These are phyloP conservation scores for Pammene fasciana DNA, from an alignment of 2,888 invertebrate species.

Conservation along the genomic window DNA sequence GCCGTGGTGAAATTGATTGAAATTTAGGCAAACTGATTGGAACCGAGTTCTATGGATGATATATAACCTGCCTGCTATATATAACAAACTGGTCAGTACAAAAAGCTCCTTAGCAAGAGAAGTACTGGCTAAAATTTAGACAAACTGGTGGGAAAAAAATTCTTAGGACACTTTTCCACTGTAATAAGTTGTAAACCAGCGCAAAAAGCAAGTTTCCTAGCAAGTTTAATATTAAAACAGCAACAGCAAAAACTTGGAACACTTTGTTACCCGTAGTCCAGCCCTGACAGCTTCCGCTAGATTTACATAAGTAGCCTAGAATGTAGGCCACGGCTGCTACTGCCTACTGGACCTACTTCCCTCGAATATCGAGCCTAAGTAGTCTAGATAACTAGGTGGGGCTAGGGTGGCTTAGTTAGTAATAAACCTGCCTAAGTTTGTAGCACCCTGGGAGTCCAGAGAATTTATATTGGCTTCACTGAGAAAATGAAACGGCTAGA, in stretches of 20 bases:
- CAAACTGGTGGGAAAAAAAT: too few species aligned
- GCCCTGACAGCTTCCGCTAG: slow-evolving; percentile 55
- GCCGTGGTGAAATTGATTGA: too few species aligned
- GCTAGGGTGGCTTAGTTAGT: neutral
- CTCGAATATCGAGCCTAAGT: slow-evolving; percentile 18
- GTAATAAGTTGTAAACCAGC: neutral
- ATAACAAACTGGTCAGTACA: too few species aligned
- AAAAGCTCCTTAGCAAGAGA: too few species aligned
- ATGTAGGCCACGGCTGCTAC: slow-evolving; percentile 59
- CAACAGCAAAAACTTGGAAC: slow-evolving; percentile 29
- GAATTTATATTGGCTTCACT: neutral
- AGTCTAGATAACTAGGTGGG: neutral
- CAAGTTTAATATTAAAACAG: slow-evolving; percentile 24
- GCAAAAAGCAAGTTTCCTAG: neutral
- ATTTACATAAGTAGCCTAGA: slow-evolving; percentile 57
- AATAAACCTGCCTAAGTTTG: neutral
- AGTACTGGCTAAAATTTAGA: too few species aligned
- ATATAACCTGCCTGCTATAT: too few species aligned
- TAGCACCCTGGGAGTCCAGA: neutral
- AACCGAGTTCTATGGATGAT: too few species aligned
- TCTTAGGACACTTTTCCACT: neutral
- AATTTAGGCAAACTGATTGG: too few species aligned
- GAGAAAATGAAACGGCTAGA: too few species aligned
- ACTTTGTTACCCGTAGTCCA: slow-evolving; percentile 44
- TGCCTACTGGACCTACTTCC: slow-evolving; percentile 36